Conservation (phyloP, 2,113 vertebrate genomes). For the Bufo gargarizans region DNA sequence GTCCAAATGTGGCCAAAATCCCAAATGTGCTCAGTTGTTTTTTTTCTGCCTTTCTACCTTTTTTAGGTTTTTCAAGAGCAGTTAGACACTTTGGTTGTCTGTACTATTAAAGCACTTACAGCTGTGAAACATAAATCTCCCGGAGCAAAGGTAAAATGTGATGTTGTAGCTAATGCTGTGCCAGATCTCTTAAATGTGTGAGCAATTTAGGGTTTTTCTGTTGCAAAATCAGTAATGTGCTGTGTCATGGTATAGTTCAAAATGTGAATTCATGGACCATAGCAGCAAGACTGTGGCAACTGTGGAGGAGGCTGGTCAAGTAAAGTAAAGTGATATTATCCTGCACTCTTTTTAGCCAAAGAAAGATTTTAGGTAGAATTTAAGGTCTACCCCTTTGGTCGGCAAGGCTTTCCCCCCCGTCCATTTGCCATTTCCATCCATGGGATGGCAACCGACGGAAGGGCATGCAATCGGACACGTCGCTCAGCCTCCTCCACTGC, state of each 20-base stretch:
- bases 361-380: too few relatives aligned
- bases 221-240: not conserved
- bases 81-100: conserved; percentile 88
- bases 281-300: too few relatives aligned
- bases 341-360: too few relatives aligned
- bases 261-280: not conserved
- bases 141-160: conserved; percentile 87
- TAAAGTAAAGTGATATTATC: too few relatives aligned
- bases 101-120: conserved; percentile 92
- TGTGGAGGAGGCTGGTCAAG: too few relatives aligned
- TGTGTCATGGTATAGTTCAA: not conserved
- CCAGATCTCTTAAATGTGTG: not conserved
- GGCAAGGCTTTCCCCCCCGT: too few relatives aligned
- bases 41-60: not conserved
- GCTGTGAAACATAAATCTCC: conserved; percentile 97
- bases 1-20: conserved; percentile 1
- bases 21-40: not conserved
- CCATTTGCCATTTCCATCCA: too few relatives aligned
- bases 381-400: too few relatives aligned
- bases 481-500: too few relatives aligned
- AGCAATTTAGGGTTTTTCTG: not conserved
- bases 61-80: conserved; percentile 90
- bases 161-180: too few relatives aligned
- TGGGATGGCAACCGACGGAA: too few relatives aligned
- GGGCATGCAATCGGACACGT: too few relatives aligned